These are phyloP conservation scores for Thalassoma bifasciatum DNA, from an alignment of 2,113 vertebrate species.

Conservation along the genomic window DNA sequence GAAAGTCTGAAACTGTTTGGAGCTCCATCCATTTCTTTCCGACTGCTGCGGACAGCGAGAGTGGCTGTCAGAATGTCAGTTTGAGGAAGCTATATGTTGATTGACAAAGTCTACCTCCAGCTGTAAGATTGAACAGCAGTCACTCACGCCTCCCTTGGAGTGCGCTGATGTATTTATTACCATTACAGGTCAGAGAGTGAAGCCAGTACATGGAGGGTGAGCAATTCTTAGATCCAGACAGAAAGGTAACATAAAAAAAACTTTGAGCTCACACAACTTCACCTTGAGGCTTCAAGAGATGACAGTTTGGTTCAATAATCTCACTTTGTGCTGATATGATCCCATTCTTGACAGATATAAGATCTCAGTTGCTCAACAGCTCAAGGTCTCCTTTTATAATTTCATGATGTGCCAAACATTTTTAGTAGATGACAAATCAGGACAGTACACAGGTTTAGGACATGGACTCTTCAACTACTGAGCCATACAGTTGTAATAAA, in stretches of 20 bases:
- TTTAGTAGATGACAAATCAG: too few relatives aligned
- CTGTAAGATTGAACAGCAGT: conserved; percentile 13
- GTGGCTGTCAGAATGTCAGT: conserved; percentile 24
- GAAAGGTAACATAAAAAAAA: conserved; percentile 13
- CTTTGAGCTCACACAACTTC: background rate
- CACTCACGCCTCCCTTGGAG: background rate
- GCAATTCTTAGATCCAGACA: conserved; percentile 20
- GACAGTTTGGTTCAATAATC: too few relatives aligned
- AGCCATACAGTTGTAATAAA: too few relatives aligned
- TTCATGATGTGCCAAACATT: too few relatives aligned
- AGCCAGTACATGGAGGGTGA: conserved; percentile 1
- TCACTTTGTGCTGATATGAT: too few relatives aligned
- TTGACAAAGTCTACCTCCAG: conserved; percentile 27
- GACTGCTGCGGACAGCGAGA: background rate
- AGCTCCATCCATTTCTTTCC: conserved; percentile 18
- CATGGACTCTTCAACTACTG: too few relatives aligned
- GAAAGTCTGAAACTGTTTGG: conserved; percentile 3
- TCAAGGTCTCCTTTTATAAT: too few relatives aligned
- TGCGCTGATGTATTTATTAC: background rate
- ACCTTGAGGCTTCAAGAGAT: background rate
- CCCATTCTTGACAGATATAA: too few relatives aligned
- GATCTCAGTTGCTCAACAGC: too few relatives aligned
- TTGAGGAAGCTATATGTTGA: conserved; percentile 15
- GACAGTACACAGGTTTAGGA: too few relatives aligned
- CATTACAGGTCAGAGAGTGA: background rate